phyloP scores from a whole-genome alignment of 2,888 invertebrate genomes.

The Baccha elongata region DNA sequence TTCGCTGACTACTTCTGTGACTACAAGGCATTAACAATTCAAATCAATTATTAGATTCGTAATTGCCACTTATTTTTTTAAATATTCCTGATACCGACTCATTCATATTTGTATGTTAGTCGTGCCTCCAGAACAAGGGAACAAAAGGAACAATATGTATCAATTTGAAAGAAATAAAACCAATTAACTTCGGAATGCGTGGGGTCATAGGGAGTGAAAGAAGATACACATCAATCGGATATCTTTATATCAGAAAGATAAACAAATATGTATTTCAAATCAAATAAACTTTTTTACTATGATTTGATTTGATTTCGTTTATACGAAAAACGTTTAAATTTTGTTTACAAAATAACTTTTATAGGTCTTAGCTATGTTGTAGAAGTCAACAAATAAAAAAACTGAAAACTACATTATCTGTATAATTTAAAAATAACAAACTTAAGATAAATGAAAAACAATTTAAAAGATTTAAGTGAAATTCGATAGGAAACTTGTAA shows the following conservation, averaged over 20 bases:
- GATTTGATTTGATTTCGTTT: too few relatives aligned
- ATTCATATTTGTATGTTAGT: background rate
- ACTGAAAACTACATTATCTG: background rate
- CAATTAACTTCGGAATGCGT: constrained; percentile 15
- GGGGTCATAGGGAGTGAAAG: constrained; percentile 33
- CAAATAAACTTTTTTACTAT: constrained; percentile 1
- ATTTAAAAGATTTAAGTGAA: background rate
- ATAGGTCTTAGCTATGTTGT: background rate
- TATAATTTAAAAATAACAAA: too few relatives aligned
- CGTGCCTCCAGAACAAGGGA: background rate
- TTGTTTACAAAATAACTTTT: background rate
- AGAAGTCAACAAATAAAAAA: background rate
- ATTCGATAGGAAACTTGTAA: background rate
- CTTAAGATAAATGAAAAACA: background rate
- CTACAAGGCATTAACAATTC: too few relatives aligned
- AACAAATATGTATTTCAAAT: constrained; percentile 42
- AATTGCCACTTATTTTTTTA: constrained; percentile 26
- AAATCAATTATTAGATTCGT: too few relatives aligned
- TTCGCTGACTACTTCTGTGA: too few relatives aligned
- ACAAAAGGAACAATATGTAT: background rate
- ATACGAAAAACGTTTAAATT: background rate
- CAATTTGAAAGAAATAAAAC: constrained; percentile 32
- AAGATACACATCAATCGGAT: background rate
- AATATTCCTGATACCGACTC: background rate
- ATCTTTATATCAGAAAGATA: constrained; percentile 43